A percentile compares a stretch with the other conserved stretches of the same genome.
These are phyloP conservation scores for Chironomus tepperi DNA, from an alignment of 1,140 invertebrate genomes.

Conservation along the genomic window DNA sequence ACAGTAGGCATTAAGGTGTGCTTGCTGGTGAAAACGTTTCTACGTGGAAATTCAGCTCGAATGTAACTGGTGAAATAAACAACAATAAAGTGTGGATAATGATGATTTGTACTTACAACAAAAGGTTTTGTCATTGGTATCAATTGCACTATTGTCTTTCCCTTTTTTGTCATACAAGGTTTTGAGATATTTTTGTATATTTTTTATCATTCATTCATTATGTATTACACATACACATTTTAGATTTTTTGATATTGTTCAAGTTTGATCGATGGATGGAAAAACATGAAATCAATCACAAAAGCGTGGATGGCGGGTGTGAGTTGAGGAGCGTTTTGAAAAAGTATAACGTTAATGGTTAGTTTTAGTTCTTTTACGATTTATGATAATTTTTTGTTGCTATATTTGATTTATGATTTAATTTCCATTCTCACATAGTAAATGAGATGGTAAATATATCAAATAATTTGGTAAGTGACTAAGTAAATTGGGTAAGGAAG, in stretches of 20 bases:
- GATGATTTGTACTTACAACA: conserved; percentile 18
- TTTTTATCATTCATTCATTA: no score
- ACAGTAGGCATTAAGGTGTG: not conserved
- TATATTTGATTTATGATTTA: no score
- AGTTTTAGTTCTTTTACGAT: not conserved
- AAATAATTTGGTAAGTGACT: no score
- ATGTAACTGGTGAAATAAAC: not conserved
- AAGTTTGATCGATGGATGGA: conserved; percentile 10
- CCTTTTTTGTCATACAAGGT: not conserved
- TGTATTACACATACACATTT: no score
- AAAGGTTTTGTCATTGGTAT: conserved; percentile 22
- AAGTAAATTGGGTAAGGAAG: no score
- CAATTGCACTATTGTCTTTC: conserved; percentile 18
- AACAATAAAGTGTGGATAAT: not conserved
- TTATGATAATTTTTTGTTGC: no score
- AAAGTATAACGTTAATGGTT: not conserved
- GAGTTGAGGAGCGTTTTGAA: not conserved
- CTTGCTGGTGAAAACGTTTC: not conserved
- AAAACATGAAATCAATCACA: not conserved
- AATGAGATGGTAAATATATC: no score
- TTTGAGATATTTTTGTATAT: no score
- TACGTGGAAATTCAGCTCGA: not conserved
- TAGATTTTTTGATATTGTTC: no score
- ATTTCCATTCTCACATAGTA: no score
- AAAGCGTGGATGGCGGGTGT: not conserved